Evolutionary conservation across 1,140 invertebrate genomes (phyloP).

Genomic region (Macrosteles quadrilineatus): DNA sequence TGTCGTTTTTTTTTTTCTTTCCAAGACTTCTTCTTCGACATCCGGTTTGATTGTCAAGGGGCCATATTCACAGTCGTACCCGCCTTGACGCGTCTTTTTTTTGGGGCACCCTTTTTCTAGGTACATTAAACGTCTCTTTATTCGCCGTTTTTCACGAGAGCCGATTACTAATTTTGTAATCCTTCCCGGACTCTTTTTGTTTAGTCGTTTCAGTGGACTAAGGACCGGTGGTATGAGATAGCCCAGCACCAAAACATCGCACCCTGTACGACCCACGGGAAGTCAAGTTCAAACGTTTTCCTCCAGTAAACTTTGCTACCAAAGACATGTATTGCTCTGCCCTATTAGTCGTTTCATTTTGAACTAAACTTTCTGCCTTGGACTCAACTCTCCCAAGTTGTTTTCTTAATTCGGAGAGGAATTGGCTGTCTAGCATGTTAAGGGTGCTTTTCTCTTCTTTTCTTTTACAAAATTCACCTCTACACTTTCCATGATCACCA

Average conservation of each 20-base stretch:
- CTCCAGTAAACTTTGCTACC: background rate
- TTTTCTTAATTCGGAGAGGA: no score
- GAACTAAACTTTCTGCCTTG: no score
- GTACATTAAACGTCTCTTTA: no score
- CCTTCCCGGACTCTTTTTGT: slow-evolving; percentile 22
- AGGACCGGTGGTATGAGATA: slow-evolving; percentile 25
- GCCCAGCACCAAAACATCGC: slow-evolving; percentile 18
- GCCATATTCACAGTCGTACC: background rate
- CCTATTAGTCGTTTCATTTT: slow-evolving; percentile 12
- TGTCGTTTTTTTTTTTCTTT: background rate
- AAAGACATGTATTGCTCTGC: background rate
- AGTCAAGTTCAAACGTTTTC: background rate
- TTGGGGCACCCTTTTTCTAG: no score
- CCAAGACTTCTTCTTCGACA: background rate
- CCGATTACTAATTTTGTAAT: no score
- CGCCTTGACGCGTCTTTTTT: no score
- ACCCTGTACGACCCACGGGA: background rate
- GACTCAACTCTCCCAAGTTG: no score
- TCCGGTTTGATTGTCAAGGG: background rate
- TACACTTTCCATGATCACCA: no score
- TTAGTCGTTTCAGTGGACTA: slow-evolving; percentile 20
- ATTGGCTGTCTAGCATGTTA: no score
- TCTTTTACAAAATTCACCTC: no score
- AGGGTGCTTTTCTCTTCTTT: no score
- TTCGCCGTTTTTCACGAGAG: no score